These are phyloP conservation scores for Tiliqua scincoides DNA, from an alignment of 2,113 vertebrate genomes.

Conservation along the genomic window DNA sequence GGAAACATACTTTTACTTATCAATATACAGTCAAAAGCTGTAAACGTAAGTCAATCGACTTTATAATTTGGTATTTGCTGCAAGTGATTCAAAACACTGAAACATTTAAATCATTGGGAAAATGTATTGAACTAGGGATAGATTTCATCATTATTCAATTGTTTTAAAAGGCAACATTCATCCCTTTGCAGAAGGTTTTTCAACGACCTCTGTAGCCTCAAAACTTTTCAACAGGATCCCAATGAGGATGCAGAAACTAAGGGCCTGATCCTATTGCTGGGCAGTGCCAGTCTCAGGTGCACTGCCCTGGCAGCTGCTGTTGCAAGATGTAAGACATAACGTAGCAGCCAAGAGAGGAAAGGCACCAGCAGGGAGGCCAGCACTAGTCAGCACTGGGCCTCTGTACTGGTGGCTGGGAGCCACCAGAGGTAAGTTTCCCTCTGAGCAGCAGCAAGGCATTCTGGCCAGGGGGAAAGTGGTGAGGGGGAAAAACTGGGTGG, in stretches of 20 bases:
- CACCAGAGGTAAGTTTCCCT: too few relatives aligned
- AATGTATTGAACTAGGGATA: neutral
- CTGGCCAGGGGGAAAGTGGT: too few relatives aligned
- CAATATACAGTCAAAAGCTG: conserved; percentile 47
- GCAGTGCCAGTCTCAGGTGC: too few relatives aligned
- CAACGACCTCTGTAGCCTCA: neutral
- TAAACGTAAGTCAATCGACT: conserved; percentile 39
- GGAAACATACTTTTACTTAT: conserved; percentile 28
- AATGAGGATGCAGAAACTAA: neutral
- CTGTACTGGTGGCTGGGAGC: too few relatives aligned
- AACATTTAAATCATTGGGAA: conserved; percentile 42
- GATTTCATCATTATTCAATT: neutral
- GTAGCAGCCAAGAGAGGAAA: too few relatives aligned
- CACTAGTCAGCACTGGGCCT: too few relatives aligned
- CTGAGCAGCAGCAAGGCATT: too few relatives aligned
- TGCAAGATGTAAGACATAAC: too few relatives aligned
- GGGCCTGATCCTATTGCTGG: too few relatives aligned
- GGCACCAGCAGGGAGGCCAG: too few relatives aligned
- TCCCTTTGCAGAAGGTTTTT: neutral
- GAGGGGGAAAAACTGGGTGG: too few relatives aligned
- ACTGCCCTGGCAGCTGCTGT: too few relatives aligned
- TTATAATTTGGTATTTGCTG: conserved; percentile 47
- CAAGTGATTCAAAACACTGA: conserved; percentile 45
- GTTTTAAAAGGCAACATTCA: neutral
- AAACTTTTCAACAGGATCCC: neutral